These are phyloP conservation scores for Acrocephalus kingi DNA, from an alignment of 2,113 vertebrate species.

Conservation along the genomic window DNA sequence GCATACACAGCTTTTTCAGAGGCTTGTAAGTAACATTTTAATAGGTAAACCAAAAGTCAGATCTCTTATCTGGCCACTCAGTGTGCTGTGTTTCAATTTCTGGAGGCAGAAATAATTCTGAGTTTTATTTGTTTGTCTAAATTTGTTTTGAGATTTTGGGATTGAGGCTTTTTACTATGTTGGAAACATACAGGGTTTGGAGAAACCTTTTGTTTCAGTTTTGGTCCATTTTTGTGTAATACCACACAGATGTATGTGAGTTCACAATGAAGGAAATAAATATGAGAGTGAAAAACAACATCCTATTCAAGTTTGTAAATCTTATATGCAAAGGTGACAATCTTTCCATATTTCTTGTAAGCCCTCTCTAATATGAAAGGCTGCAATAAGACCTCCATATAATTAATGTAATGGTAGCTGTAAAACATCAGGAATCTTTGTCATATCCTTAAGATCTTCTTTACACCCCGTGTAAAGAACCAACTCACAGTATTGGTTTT, in stretches of 20 bases:
- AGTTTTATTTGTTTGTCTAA: background rate
- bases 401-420: background rate
- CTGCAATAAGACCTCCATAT: background rate
- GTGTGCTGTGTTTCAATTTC: background rate
- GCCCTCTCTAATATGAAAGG: background rate
- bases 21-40: background rate
- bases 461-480: background rate
- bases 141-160: background rate
- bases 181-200: rapidly evolving
- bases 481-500: background rate
- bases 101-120: background rate
- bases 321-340: background rate
- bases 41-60: background rate
- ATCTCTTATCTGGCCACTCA: background rate
- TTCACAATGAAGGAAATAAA: background rate
- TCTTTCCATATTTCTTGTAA: background rate
- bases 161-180: rapidly evolving
- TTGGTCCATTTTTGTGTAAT: background rate
- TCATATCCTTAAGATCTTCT: background rate
- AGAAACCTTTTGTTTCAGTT: background rate
- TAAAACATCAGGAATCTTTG: background rate
- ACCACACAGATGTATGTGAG: rapidly evolving
- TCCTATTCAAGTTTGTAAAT: background rate
- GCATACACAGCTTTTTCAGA: background rate
- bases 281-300: background rate